Percentiles rank a stretch among this genome's conserved stretches.
Evolutionary conservation across 2,888 invertebrate species (phyloP).

Genomic region (Athrips mouffetella): DNA sequence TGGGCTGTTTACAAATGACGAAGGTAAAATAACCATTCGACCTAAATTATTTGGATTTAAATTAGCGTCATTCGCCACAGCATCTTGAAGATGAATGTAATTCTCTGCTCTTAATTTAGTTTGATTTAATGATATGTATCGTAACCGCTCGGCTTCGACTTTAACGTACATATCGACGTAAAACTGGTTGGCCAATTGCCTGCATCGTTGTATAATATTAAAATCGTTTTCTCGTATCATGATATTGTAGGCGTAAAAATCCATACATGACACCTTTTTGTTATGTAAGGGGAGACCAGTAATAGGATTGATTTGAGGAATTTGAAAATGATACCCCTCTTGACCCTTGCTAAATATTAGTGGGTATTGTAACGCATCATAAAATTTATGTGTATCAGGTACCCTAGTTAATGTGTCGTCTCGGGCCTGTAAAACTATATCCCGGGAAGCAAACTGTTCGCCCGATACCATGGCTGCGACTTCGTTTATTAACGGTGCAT

Average conservation of each 20-base stretch:
- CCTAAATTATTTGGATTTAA: conserved; percentile 26
- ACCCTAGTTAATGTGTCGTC: conserved; percentile 5
- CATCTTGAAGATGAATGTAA: conserved; percentile 31
- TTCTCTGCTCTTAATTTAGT: conserved; percentile 25
- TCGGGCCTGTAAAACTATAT: conserved; percentile 18
- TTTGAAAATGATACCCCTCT: conserved; percentile 18
- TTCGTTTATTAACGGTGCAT: conserved; percentile 23
- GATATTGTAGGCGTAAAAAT: conserved; percentile 18
- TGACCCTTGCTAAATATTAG: conserved; percentile 20
- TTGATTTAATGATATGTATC: conserved; percentile 25
- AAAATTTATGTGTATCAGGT: background rate
- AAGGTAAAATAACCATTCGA: conserved; percentile 40
- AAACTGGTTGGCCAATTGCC: conserved; percentile 25
- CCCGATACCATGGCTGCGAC: conserved; percentile 15
- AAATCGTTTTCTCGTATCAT: conserved; percentile 18
- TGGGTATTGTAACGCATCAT: conserved; percentile 8
- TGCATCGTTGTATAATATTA: conserved; percentile 13
- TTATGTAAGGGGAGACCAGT: conserved; percentile 12
- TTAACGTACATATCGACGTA: conserved; percentile 25
- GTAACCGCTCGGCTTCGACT: conserved; percentile 24
- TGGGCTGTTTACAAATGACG: conserved; percentile 34
- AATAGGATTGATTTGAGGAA: conserved; percentile 18
- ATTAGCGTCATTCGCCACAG: conserved; percentile 27
- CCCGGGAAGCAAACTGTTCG: conserved; percentile 13
- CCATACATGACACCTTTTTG: conserved; percentile 9